Percentiles rank a stretch among this genome's conserved stretches.
Evolutionary conservation across 2,113 vertebrate genomes (phyloP).

Genomic region (Dissostichus mawsoni): DNA sequence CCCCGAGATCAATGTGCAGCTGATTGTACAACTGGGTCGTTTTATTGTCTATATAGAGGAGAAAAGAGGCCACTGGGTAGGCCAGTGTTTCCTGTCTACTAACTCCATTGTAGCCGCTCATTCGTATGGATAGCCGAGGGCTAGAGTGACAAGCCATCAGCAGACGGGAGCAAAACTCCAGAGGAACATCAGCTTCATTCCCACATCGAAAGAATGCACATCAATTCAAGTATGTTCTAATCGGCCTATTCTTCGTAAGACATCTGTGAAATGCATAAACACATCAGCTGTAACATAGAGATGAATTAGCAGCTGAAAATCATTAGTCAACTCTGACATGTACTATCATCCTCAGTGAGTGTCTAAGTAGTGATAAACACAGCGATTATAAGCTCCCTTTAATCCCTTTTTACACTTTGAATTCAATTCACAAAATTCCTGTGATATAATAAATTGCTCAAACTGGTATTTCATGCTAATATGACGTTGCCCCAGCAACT

Average conservation of each 20-base stretch:
- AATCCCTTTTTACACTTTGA: conserved; percentile 51
- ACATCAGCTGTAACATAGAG: conserved; percentile 18
- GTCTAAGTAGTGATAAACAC: conserved; percentile 44
- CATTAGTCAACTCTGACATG: conserved; percentile 56
- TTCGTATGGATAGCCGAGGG: conserved; percentile 63
- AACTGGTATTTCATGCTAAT: conserved; percentile 48
- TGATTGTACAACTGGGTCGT: conserved; percentile 69
- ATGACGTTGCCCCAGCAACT: conserved; percentile 17
- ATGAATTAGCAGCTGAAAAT: conserved; percentile 35
- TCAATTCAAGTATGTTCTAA: conserved; percentile 41
- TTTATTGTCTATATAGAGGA: conserved; percentile 64
- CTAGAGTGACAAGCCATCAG: conserved; percentile 63
- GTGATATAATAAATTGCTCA: conserved; percentile 50
- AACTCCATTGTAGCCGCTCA: conserved; percentile 70
- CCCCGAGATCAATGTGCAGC: conserved; percentile 70
- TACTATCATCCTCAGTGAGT: conserved; percentile 38
- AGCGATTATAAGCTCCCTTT: conserved; percentile 33
- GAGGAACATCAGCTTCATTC: conserved; percentile 58
- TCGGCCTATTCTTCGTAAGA: conserved; percentile 43
- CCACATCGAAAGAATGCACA: conserved; percentile 25
- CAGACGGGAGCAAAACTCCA: conserved; percentile 43
- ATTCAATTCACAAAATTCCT: conserved; percentile 60
- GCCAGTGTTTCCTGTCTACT: conserved; percentile 75
- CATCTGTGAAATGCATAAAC: conserved; percentile 43
- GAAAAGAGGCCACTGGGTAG: conserved; percentile 74